phyloP scores from a whole-genome alignment of 2,113 vertebrate species.

The Macroglossus sobrinus region DNA sequence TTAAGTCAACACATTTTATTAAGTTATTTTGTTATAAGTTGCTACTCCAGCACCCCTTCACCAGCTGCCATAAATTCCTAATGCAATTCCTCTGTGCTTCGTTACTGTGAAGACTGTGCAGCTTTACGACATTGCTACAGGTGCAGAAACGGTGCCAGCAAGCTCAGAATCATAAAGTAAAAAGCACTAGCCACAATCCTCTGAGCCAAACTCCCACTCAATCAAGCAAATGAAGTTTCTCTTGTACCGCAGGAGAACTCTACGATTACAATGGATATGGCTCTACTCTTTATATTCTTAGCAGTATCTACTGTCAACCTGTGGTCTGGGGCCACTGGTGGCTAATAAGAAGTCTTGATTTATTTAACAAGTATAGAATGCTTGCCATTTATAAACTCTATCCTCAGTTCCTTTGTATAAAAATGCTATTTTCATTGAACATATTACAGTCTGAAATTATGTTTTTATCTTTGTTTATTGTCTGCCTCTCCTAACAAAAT shows the following conservation, averaged over 20 bases:
- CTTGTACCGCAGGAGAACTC: neutral
- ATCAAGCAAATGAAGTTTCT: constrained; percentile 25
- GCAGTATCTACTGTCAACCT: neutral
- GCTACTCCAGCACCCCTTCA: neutral
- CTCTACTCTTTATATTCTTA: neutral
- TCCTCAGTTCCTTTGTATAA: neutral
- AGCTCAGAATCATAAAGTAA: neutral
- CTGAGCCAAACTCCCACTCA: constrained; percentile 6
- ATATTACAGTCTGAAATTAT: neutral
- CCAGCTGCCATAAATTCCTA: neutral
- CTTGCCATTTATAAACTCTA: neutral
- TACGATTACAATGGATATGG: neutral
- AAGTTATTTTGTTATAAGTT: neutral
- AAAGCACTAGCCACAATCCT: neutral
- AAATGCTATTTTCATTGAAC: constrained; percentile 34
- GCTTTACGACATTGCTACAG: neutral
- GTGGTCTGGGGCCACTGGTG: neutral
- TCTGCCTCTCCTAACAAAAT: constrained; percentile 4
- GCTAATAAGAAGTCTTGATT: neutral
- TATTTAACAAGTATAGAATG: neutral
- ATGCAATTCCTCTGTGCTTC: neutral
- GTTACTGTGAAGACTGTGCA: neutral
- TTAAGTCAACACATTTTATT: constrained; percentile 45
- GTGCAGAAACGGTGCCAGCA: neutral
- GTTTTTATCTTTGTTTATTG: neutral